phyloP scores from a whole-genome alignment of 2,888 invertebrate genomes.

The Coenonympha arcania region DNA sequence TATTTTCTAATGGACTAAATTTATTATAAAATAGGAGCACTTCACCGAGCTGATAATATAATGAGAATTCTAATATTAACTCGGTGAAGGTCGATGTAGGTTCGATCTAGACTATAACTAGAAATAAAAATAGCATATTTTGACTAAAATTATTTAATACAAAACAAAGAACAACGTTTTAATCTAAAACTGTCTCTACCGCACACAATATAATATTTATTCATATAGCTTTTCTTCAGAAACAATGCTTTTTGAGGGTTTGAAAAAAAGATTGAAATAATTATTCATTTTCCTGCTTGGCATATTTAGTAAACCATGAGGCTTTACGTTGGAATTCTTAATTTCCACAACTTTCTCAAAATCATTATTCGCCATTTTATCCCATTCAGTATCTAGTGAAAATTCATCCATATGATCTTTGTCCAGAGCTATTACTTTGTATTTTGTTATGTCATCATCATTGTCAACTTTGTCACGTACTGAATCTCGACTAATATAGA shows the following conservation, averaged over 20 bases:
- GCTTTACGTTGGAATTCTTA: constrained; percentile 13
- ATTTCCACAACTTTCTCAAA: constrained; percentile 13
- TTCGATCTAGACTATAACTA: too few relatives aligned
- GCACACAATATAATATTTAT: constrained; percentile 19
- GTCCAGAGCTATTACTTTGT: neutral
- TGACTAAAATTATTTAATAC: too few relatives aligned
- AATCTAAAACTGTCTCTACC: too few relatives aligned
- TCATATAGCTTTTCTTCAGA: constrained; percentile 33
- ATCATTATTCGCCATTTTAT: constrained; percentile 16
- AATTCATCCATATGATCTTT: neutral
- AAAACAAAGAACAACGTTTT: neutral
- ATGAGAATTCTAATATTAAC: too few relatives aligned
- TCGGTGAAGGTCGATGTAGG: too few relatives aligned
- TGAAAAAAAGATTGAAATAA: constrained; percentile 34
- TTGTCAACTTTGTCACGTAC: constrained; percentile 1
- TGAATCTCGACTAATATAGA: constrained; percentile 8
- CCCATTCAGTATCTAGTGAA: constrained; percentile 1
- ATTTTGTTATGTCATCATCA: neutral
- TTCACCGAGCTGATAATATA: too few relatives aligned
- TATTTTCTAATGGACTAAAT: too few relatives aligned
- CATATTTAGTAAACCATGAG: constrained; percentile 11
- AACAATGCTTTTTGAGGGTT: constrained; percentile 24
- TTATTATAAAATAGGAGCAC: too few relatives aligned
- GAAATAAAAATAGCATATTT: too few relatives aligned
- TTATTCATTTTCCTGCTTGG: constrained; percentile 26